These are phyloP conservation scores for Neomicropteryx cornuta DNA, from an alignment of 1,140 invertebrate species.

Conservation along the genomic window DNA sequence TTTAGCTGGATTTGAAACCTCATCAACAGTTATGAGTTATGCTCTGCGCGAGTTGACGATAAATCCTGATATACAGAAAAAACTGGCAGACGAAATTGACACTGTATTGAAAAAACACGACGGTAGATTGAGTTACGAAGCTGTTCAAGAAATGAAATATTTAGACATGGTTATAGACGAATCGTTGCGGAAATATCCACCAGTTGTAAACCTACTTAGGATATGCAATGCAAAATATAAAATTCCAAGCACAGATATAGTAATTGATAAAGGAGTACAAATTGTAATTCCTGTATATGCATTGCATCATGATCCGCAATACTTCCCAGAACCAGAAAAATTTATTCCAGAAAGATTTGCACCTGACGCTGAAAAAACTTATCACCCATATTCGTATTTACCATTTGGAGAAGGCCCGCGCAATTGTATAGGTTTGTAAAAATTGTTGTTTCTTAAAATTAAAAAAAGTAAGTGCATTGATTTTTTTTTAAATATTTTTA, in stretches of 20 bases:
- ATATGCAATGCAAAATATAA: constrained; percentile 26
- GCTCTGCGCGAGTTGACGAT: constrained; percentile 30
- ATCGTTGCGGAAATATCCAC: constrained; percentile 40
- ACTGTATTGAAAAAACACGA: constrained; percentile 26
- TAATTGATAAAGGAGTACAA: constrained; percentile 29
- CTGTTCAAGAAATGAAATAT: constrained; percentile 41
- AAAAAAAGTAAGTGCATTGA: no score
- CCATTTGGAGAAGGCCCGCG: neutral
- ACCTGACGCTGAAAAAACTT: neutral
- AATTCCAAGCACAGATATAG: constrained; percentile 29
- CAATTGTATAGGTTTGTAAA: neutral
- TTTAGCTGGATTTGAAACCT: constrained; percentile 36
- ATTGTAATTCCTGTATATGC: constrained; percentile 35
- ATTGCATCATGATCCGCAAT: constrained; percentile 42
- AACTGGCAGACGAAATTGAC: constrained; percentile 28
- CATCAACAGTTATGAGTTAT: constrained; percentile 26
- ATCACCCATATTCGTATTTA: neutral
- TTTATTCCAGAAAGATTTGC: constrained; percentile 60
- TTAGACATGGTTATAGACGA: no score
- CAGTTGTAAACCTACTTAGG: constrained; percentile 34
- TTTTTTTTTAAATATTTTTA: no score
- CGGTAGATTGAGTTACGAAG: constrained; percentile 40
- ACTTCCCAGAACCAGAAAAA: constrained; percentile 51
- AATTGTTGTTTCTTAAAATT: no score
- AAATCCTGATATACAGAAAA: constrained; percentile 30